Percentiles rank a stretch among this genome's conserved stretches.
Conservation (phyloP, 1,140 invertebrate species). For the Magallana ariakensis region DNA sequence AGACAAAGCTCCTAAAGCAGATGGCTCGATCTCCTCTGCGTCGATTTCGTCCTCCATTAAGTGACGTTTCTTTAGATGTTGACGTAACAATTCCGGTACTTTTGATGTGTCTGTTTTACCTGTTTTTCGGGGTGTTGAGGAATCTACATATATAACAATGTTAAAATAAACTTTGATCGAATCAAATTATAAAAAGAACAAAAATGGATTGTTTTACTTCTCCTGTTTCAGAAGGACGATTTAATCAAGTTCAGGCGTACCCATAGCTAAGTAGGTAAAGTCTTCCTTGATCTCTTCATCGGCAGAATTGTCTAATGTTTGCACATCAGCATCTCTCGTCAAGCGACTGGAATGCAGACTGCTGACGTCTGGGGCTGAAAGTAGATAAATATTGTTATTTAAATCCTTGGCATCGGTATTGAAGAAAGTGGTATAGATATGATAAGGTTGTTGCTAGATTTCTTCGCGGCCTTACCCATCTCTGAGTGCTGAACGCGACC, state of each 20-base stretch:
- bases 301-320: slow-evolving; percentile 29
- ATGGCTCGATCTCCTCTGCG: slow-evolving; percentile 45
- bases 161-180: not conserved
- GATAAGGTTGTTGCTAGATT: not conserved
- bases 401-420: not conserved
- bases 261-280: slow-evolving; percentile 23
- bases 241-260: not conserved
- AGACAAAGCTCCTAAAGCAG: slow-evolving; percentile 39
- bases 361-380: slow-evolving; percentile 27
- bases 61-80: slow-evolving; percentile 40
- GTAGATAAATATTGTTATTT: not conserved
- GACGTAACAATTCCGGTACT: slow-evolving; percentile 41
- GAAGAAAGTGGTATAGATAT: no score
- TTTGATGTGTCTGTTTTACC: slow-evolving; percentile 17
- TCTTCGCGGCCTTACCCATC: slow-evolving; percentile 30
- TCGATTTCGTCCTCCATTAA: slow-evolving; percentile 48
- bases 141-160: not conserved
- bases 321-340: slow-evolving; percentile 22
- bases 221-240: no score
- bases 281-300: slow-evolving; percentile 42
- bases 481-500: slow-evolving; percentile 51
- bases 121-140: slow-evolving; percentile 30
- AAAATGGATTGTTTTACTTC: no score
- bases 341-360: slow-evolving; percentile 10
- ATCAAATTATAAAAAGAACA: no score